Evolutionary conservation across 2,888 invertebrate genomes (phyloP), one percentile per base, ranked within the genome.

Genomic region (Nipponacmea schrenckii): DNA sequence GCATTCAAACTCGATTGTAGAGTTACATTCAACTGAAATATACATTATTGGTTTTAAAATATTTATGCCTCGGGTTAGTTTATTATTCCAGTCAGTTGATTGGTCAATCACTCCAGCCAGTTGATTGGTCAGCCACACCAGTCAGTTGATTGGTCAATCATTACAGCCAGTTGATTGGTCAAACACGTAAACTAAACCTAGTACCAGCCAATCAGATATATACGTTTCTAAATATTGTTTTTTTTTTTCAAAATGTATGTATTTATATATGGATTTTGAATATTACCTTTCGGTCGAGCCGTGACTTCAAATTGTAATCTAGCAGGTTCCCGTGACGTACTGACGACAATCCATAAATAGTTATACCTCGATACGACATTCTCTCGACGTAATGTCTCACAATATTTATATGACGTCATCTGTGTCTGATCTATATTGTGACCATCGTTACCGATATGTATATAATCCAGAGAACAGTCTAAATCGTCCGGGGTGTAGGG

Each of bases 391-490:
- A 71, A 66, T 15, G 62, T 48, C 15, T 73, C 65, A 68, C 81
- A 82, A 64, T 79, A 79, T 72, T 77, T 79, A 75, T 79, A 82
- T 63, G 83, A 82, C 64, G 83, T 83, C 74, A 80, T 67, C 31
- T 77, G 66, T 15, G 70, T 67, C 4, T 62, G 46, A 17, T 77
- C 75, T 50, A 76, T 70, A 48, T 77, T 74, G 20, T 62, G 56
- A 31, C 39, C 44, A 71, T 82, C 79, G 67, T 81, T 82, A 15
- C 82, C 82, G 7, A 82, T 62, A 50, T 78, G 78, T 0, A 82
- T 50, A 63, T 79, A 80, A 17, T 77, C 74, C n/a, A 31, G 39
- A 3, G 15, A 24, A 63, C 73, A 73, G 68, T 74, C 63, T 0
- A 56, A 24, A 0, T 31, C 15, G 8, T 44, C 27, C 8, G 8